Evolutionary conservation across 2,797 vertebrate species (phyloP), one percentile per base, ranked within the genome.

Genomic region (Poecilia wingei): DNA sequence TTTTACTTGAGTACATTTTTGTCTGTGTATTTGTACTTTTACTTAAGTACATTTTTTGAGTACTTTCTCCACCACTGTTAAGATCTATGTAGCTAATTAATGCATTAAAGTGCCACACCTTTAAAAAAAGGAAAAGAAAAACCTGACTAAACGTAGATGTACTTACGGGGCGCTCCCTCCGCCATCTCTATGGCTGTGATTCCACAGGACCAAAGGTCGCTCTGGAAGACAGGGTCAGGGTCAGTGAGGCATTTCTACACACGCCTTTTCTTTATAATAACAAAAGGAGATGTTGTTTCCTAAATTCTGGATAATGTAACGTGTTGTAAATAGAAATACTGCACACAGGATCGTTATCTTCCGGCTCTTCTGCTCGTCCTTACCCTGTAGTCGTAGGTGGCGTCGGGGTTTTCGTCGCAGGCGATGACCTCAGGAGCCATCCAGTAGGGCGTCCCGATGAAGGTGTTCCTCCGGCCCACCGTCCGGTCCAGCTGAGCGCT

Each of bases 381-480:
- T 8, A 99, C 98, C 94, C 98, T 96, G 93, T 99, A 99, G 94
- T 99, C 98, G 0, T 99, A 99, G 0, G 98, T 99, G 51, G 98
- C 98, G 53, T 99, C 98, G 10, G 98, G 98, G 92, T 99, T 99
- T 93, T 99, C 98, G 10, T 99, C 98, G 64, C 98, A 99, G 76
- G 98, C 98, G 9, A 99, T 99, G 93, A 99, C 98, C 93, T 99
- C 98, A 0, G 98, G 98, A 55, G 98, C 98, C 98, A 99, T 99
- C 98, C 98, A 99, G 82, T 99, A 99, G 0, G 98, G 98, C 1
- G 98, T 99, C 80, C 98, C 98, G 72, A 99, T 99, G 90, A 99
- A 99, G 7, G 98, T 99, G 91, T 99, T 99, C 88, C 98, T 98
- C 53, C 98, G 96, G 20, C 98, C 98, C 3, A 99, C 98, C 0